A percentile compares a stretch with the other conserved stretches of the same genome.
These are phyloP conservation scores for Orthonychiurus folsomi DNA, from an alignment of 2,888 invertebrate species.

Conservation along the genomic window DNA sequence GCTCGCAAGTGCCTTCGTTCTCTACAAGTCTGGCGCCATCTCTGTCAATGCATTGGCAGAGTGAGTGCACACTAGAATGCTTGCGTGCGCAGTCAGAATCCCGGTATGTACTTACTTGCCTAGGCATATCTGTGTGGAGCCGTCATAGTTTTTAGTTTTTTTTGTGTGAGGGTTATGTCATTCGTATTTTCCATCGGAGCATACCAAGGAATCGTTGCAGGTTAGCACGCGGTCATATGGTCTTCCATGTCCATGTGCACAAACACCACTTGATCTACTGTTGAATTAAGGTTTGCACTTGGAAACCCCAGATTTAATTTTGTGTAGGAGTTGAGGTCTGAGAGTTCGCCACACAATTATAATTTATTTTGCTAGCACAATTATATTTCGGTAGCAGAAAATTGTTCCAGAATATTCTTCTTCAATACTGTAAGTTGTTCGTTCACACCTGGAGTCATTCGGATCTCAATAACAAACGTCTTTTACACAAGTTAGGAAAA, in stretches of 20 bases:
- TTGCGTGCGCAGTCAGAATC: background rate
- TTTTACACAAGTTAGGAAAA: background rate
- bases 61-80: no score
- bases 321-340: background rate
- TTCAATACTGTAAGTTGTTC: no score
- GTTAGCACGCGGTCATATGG: no score
- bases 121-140: no score
- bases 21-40: conserved; percentile 8
- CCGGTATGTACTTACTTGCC: background rate
- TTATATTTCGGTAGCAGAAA: no score
- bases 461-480: background rate
- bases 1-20: background rate
- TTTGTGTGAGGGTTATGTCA: no score
- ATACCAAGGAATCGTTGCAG: background rate
- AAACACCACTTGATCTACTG: background rate
- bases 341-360: background rate
- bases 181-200: no score
- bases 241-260: background rate
- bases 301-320: background rate
- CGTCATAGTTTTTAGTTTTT: no score
- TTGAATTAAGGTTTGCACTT: background rate
- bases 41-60: no score
- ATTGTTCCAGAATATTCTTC: no score
- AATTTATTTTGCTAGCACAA: background rate
- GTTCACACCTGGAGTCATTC: background rate